A percentile compares a stretch with the other conserved stretches of the same genome.
Conservation (phyloP, 2,797 vertebrate genomes). For the Nannoperca obscura region DNA sequence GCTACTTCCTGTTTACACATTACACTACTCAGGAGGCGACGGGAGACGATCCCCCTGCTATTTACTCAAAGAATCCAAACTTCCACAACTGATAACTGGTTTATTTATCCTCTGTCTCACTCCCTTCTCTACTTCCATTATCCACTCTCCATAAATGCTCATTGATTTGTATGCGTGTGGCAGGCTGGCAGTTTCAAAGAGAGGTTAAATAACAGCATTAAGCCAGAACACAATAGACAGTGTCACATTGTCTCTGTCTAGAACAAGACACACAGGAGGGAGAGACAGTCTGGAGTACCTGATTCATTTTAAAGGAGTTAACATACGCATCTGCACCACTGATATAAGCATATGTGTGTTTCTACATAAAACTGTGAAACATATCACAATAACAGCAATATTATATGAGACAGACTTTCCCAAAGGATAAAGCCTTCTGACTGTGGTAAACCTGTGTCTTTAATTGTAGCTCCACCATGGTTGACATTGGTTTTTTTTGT, state of each 20-base stretch:
- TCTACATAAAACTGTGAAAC: slow-evolving; percentile 3
- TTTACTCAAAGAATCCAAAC: slow-evolving; percentile 43
- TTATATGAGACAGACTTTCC: not conserved
- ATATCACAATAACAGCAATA: not conserved
- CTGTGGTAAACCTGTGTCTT: too few relatives aligned
- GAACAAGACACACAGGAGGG: slow-evolving; percentile 9
- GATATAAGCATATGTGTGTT: not conserved
- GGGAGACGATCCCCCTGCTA: slow-evolving; percentile 28
- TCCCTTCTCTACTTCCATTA: slow-evolving; percentile 21
- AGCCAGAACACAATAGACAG: slow-evolving; percentile 15
- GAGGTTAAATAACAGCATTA: slow-evolving; percentile 35
- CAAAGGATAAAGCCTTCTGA: too few relatives aligned
- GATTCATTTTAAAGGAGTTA: slow-evolving; percentile 10
- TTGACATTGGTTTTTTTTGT: not conserved
- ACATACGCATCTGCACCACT: slow-evolving; percentile 1
- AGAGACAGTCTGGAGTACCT: slow-evolving; percentile 9
- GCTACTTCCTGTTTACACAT: slow-evolving; percentile 59
- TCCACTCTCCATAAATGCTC: slow-evolving; percentile 29
- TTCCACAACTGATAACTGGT: slow-evolving; percentile 5
- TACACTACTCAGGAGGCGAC: not conserved
- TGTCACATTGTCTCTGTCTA: slow-evolving; percentile 6
- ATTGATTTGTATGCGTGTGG: slow-evolving; percentile 37
- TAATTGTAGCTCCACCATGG: too few relatives aligned
- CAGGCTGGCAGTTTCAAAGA: slow-evolving; percentile 21
- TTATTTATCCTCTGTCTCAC: slow-evolving; percentile 26